Conservation (phyloP, 2,888 invertebrate species). For the Lithophane leautieri region DNA sequence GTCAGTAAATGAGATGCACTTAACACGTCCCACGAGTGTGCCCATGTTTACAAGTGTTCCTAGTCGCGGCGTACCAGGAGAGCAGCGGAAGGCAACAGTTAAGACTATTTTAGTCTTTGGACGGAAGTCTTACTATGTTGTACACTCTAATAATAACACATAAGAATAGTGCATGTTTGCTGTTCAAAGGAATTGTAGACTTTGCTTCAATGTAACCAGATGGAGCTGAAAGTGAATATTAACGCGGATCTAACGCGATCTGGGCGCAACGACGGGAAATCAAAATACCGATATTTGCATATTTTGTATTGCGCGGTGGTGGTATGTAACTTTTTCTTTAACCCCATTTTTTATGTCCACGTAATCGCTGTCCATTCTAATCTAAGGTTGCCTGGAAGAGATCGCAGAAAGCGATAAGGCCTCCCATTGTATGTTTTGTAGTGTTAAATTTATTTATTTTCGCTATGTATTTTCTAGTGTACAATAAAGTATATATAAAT, state of each 20-base stretch:
- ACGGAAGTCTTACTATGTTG: conserved; percentile 37
- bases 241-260: not conserved
- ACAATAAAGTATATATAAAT: too few relatives aligned
- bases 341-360: too few relatives aligned
- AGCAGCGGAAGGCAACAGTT: conserved; percentile 51
- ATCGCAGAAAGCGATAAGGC: too few relatives aligned
- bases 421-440: too few relatives aligned
- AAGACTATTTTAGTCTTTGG: conserved; percentile 38
- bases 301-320: not conserved
- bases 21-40: conserved; percentile 6
- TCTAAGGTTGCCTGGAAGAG: too few relatives aligned
- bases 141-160: conserved; percentile 15
- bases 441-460: too few relatives aligned
- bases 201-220: conserved; percentile 14
- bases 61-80: conserved; percentile 2
- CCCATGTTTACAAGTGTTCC: conserved; percentile 18
- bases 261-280: not conserved
- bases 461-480: too few relatives aligned
- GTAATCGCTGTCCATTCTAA: too few relatives aligned
- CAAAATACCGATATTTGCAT: not conserved
- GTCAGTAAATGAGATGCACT: conserved; percentile 18
- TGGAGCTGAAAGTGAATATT: not conserved
- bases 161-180: conserved; percentile 5
- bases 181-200: conserved; percentile 10
- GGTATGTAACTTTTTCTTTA: not conserved